These are phyloP conservation scores for Eupeodes corollae DNA, from an alignment of 1,140 invertebrate genomes.

Conservation along the genomic window DNA sequence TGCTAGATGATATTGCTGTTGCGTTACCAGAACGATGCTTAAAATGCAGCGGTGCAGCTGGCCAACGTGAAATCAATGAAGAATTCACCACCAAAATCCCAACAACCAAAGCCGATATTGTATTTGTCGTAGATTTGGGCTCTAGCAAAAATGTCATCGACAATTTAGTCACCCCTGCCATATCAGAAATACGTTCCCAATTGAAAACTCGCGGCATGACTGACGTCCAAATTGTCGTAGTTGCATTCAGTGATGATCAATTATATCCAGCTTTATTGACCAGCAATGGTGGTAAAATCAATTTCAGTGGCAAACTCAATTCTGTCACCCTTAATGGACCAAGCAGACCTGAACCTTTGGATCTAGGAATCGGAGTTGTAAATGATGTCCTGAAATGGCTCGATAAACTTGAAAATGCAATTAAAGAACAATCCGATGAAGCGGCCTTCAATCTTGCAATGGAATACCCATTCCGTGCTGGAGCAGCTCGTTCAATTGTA, in stretches of 20 bases:
- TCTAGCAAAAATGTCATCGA: constrained; percentile 31
- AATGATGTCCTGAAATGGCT: neutral
- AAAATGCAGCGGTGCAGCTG: constrained; percentile 45
- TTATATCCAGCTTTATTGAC: constrained; percentile 44
- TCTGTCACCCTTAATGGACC: constrained; percentile 40
- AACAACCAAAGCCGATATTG: constrained; percentile 57
- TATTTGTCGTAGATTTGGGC: constrained; percentile 56
- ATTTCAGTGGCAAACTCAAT: constrained; percentile 44
- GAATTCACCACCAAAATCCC: constrained; percentile 54
- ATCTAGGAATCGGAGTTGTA: neutral
- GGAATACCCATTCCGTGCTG: constrained; percentile 49
- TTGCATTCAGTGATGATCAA: constrained; percentile 44
- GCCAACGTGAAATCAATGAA: constrained; percentile 44
- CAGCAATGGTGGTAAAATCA: constrained; percentile 43
- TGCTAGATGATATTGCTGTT: constrained; percentile 40
- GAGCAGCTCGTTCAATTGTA: constrained; percentile 47
- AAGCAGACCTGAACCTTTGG: constrained; percentile 1
- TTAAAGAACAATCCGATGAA: constrained; percentile 32
- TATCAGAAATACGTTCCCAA: constrained; percentile 34
- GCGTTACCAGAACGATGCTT: constrained; percentile 48
- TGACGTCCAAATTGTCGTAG: constrained; percentile 46
- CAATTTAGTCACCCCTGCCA: constrained; percentile 33
- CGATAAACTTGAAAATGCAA: constrained; percentile 15
- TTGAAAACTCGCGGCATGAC: constrained; percentile 42
- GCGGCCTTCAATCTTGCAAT: constrained; percentile 44